These are phyloP conservation scores for Apamea monoglypha DNA, from an alignment of 2,888 invertebrate genomes.

Conservation along the genomic window DNA sequence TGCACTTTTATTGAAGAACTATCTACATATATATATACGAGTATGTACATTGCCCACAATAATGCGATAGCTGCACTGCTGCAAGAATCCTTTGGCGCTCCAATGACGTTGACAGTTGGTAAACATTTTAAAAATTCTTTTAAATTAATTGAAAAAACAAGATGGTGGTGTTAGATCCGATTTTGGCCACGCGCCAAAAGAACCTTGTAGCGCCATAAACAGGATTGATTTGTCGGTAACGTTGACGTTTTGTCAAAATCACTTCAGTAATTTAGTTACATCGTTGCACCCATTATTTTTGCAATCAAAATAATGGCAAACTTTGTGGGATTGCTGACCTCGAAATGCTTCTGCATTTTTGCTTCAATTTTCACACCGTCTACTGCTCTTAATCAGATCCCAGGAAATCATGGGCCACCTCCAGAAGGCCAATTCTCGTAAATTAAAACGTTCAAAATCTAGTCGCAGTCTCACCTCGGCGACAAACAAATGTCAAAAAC, in stretches of 20 bases:
- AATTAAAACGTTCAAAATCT: too few relatives aligned
- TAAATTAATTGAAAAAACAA: background rate
- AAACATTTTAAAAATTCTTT: background rate
- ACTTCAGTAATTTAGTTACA: background rate
- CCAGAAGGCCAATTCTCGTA: too few relatives aligned
- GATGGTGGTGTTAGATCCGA: background rate
- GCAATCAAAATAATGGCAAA: too few relatives aligned
- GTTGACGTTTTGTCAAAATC: background rate
- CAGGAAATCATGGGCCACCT: background rate
- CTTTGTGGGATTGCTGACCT: too few relatives aligned
- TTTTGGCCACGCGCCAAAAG: background rate
- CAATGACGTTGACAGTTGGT: too few relatives aligned
- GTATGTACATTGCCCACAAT: background rate
- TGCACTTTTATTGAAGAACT: slow-evolving; percentile 6
- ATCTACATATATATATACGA: background rate
- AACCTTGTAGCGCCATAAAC: background rate
- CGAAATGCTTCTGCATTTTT: too few relatives aligned
- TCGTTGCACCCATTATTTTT: too few relatives aligned
- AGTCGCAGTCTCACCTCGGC: too few relatives aligned
- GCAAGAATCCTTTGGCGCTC: too few relatives aligned
- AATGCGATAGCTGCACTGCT: background rate
- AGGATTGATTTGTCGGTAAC: background rate
- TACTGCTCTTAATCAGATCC: background rate
- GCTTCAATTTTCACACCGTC: too few relatives aligned
- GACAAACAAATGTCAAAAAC: too few relatives aligned